Conservation (phyloP, 1,140 invertebrate species). For the Apis cerana region DNA sequence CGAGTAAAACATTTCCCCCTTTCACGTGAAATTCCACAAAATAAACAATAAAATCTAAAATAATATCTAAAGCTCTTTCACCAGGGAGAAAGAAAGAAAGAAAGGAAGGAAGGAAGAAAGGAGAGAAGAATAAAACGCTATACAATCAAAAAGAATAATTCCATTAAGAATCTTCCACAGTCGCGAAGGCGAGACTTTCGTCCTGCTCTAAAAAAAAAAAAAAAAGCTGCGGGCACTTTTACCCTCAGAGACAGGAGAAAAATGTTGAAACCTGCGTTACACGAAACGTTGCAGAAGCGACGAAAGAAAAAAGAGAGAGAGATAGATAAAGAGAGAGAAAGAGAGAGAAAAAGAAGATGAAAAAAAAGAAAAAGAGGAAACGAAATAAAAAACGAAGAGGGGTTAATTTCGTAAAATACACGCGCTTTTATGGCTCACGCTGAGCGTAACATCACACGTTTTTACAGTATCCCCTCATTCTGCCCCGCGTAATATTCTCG, state of each 20-base stretch:
- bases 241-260: neutral
- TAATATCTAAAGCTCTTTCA: too few relatives aligned
- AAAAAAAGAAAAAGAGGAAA: conserved; percentile 7
- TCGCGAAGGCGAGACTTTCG: neutral
- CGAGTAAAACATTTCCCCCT: too few relatives aligned
- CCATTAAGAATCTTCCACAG: neutral
- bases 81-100: neutral
- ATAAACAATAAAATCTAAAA: too few relatives aligned
- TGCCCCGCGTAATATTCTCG: conserved; percentile 48
- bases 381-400: conserved; percentile 30
- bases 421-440: conserved; percentile 48
- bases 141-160: neutral
- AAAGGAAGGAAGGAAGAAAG: neutral
- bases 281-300: neutral
- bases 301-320: neutral
- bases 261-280: neutral
- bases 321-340: neutral
- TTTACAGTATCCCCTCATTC: conserved; percentile 52
- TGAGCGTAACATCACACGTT: conserved; percentile 53
- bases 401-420: conserved; percentile 51
- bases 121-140: neutral
- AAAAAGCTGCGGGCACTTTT: neutral
- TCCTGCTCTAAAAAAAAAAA: neutral
- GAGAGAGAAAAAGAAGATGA: neutral
- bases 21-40: too few relatives aligned